Evolutionary conservation across 2,797 vertebrate genomes (phyloP), one percentile per base, ranked within the genome.

Genomic region (Esox lucius): DNA sequence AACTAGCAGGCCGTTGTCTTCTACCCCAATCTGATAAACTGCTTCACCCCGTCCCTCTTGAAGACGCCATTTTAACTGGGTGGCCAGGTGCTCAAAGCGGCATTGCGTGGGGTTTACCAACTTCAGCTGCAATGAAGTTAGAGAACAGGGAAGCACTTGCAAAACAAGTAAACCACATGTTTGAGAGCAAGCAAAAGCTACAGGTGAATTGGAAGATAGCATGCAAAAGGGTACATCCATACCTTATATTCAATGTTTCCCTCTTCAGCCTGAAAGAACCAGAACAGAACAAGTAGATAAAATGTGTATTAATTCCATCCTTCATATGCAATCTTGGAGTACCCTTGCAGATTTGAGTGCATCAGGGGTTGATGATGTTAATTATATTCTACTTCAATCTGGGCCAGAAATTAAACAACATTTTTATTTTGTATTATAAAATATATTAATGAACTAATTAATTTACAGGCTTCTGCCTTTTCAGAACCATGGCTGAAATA

Each of bases 201-300:
- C 9, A 74, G 2, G 46, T 15, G 39, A 31, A 39, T 3, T 28
- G 56, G 42, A 66, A 51, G 7, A 33, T 35, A 16, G 9, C 22
- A 70, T 31, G 7, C 16, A 13, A 24, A 49, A 26, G 15, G 67
- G 7, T 17, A 13, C 35, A 74, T 42, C 53, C 90, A 91, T 91
- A 98, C 97, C 96, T 99, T 99, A 86, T 99, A 99, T 84, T 99
- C 97, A 53, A 98, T 98, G 93, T 98, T 98, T 76, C 97, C 97
- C 89, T 98, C 97, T 94, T 98, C 97, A 77, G 96, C 97, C 97
- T 98, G 90, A 24, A 94, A 90, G 72, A 31, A 64, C 26, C n/a
- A 70, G 8, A 79, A 71, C n/a, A 70, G 8, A 79, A 71, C 24
- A 22, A 6, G 19, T 33, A 31, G 83, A 62, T 0, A 75, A n/a